Percentiles rank a stretch among this genome's conserved stretches.
phyloP scores from a whole-genome alignment of 2,888 invertebrate genomes.

The Napeogenes inachia region DNA sequence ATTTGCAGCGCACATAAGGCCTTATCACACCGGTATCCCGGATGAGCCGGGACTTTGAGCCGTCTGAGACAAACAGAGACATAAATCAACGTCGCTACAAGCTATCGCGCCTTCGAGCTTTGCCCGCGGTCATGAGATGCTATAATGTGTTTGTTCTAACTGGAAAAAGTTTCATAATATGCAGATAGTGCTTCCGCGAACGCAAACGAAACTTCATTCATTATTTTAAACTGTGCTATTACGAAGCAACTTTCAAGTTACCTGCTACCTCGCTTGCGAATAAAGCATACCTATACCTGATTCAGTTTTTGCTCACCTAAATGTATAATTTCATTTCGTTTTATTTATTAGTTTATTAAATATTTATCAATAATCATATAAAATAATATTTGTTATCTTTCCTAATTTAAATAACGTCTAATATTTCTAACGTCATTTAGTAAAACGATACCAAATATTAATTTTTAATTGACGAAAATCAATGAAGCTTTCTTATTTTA shows the following conservation, averaged over 20 bases:
- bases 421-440: no score
- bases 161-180: slow-evolving; percentile 37
- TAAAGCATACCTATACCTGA: slow-evolving; percentile 1
- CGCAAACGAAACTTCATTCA: slow-evolving; percentile 33
- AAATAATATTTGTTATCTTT: no score
- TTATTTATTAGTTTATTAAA: background rate
- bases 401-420: no score
- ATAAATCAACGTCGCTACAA: slow-evolving; percentile 74
- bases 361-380: background rate
- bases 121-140: slow-evolving; percentile 52
- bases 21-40: slow-evolving; percentile 63
- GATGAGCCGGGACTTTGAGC: slow-evolving; percentile 54
- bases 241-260: slow-evolving; percentile 1
- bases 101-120: slow-evolving; percentile 65
- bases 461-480: no score
- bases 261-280: background rate
- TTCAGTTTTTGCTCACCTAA: background rate
- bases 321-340: background rate
- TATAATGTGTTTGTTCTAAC: slow-evolving; percentile 68
- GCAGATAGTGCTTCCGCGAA: slow-evolving; percentile 32
- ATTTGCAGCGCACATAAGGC: slow-evolving; percentile 63
- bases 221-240: slow-evolving; percentile 33
- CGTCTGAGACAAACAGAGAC: slow-evolving; percentile 68
- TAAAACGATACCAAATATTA: no score
- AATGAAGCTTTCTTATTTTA: no score